These are phyloP conservation scores for Ostrea edulis DNA, from an alignment of 1,140 invertebrate genomes.

Conservation along the genomic window DNA sequence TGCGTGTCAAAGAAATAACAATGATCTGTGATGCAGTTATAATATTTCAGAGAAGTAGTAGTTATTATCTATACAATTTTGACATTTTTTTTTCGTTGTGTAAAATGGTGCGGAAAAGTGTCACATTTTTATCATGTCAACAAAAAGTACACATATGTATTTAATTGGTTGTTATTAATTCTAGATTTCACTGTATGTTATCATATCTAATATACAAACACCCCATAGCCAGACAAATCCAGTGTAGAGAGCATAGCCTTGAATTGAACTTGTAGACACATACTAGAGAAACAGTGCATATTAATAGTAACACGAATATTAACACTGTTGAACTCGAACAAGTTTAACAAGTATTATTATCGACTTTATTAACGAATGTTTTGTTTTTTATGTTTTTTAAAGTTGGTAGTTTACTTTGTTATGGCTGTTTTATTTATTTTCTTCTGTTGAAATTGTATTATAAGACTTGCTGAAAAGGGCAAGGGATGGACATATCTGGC, in stretches of 20 bases:
- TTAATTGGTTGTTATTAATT: conserved; percentile 40
- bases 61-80: conserved; percentile 31
- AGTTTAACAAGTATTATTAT: conserved; percentile 31
- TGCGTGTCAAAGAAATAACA: conserved; percentile 7
- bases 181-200: conserved; percentile 36
- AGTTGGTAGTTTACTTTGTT: conserved; percentile 35
- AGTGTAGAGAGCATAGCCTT: conserved; percentile 5
- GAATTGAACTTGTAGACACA: background rate
- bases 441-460: background rate
- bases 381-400: conserved; percentile 39
- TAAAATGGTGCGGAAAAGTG: conserved; percentile 21
- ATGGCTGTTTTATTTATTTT: conserved; percentile 39
- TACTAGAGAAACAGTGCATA: conserved; percentile 15
- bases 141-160: conserved; percentile 34
- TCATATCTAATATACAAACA: conserved; percentile 38
- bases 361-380: conserved; percentile 35
- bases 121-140: conserved; percentile 35
- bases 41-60: conserved; percentile 22
- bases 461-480: conserved; percentile 5
- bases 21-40: conserved; percentile 31
- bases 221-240: conserved; percentile 31
- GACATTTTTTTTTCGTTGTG: conserved; percentile 24
- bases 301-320: background rate
- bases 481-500: conserved; percentile 34
- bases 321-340: conserved; percentile 31